These are phyloP conservation scores for Pandemis heparana DNA, from an alignment of 2,888 invertebrate genomes.

Conservation along the genomic window DNA sequence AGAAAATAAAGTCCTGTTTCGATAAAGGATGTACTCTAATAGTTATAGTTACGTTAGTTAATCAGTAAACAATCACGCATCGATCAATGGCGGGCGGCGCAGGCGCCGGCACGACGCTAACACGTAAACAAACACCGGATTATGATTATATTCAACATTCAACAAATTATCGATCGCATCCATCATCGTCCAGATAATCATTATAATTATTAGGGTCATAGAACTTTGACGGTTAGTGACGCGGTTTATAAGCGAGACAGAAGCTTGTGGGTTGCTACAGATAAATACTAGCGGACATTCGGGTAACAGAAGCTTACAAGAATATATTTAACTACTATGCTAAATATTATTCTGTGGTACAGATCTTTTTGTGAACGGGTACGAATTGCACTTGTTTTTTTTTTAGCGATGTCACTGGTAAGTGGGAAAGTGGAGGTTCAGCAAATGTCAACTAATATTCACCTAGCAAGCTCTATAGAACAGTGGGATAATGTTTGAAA, in stretches of 20 bases:
- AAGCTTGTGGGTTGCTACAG: not conserved
- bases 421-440: too few species aligned
- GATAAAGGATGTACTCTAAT: not conserved
- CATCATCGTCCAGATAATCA: conserved; percentile 54
- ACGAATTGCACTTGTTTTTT: too few species aligned
- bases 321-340: too few species aligned
- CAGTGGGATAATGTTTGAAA: too few species aligned
- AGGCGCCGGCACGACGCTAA: conserved; percentile 56
- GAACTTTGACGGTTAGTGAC: conserved; percentile 17
- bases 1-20: not conserved
- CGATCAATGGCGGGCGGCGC: conserved; percentile 62
- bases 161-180: conserved; percentile 63
- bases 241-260: conserved; percentile 10
- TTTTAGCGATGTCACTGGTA: too few species aligned
- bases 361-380: too few species aligned
- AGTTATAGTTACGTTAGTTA: conserved; percentile 13
- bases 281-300: too few species aligned
- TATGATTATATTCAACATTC: conserved; percentile 62
- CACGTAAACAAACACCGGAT: conserved; percentile 70
- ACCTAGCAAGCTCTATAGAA: too few species aligned
- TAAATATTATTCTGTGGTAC: too few species aligned
- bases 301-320: too few species aligned
- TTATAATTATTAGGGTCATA: conserved; percentile 26
- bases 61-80: conserved; percentile 47
- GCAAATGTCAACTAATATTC: too few species aligned